Conservation (phyloP, 2,113 vertebrate genomes). For the Carlito syrichta region DNA sequence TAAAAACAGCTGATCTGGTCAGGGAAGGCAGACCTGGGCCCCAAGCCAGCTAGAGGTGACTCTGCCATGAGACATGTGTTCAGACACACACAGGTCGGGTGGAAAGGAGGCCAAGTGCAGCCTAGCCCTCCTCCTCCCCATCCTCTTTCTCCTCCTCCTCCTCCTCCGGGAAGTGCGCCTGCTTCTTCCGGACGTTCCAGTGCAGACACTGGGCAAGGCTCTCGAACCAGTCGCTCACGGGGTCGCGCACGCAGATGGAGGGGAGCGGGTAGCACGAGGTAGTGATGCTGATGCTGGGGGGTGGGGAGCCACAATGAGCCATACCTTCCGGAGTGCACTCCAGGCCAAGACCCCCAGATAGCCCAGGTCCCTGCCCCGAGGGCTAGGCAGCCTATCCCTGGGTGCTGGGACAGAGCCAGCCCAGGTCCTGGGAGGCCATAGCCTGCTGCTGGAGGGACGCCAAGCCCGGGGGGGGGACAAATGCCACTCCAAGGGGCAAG, state of each 20-base stretch:
- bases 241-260: conserved; percentile 88
- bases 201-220: conserved; percentile 89
- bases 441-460: too few species aligned
- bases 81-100: background rate
- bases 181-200: conserved; percentile 90
- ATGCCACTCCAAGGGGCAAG: too few species aligned
- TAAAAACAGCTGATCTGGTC: conserved; percentile 26
- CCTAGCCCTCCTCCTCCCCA: conserved; percentile 12
- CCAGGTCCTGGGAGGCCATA: too few species aligned
- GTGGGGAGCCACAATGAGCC: background rate
- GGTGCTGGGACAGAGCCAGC: background rate
- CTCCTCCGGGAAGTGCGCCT: conserved; percentile 82
- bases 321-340: accelerated
- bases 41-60: background rate
- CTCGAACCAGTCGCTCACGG: conserved; percentile 90
- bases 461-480: background rate
- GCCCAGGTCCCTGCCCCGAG: background rate
- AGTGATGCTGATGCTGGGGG: conserved; percentile 88
- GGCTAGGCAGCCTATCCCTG: background rate
- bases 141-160: conserved; percentile 79
- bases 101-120: too few species aligned
- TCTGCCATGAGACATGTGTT: background rate
- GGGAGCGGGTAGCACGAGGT: conserved; percentile 91
- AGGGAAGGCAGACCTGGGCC: conserved; percentile 8
- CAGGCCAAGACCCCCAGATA: too few species aligned